phyloP scores from a whole-genome alignment of 2,113 vertebrate species.

The Phylloscopus trochiloides region DNA sequence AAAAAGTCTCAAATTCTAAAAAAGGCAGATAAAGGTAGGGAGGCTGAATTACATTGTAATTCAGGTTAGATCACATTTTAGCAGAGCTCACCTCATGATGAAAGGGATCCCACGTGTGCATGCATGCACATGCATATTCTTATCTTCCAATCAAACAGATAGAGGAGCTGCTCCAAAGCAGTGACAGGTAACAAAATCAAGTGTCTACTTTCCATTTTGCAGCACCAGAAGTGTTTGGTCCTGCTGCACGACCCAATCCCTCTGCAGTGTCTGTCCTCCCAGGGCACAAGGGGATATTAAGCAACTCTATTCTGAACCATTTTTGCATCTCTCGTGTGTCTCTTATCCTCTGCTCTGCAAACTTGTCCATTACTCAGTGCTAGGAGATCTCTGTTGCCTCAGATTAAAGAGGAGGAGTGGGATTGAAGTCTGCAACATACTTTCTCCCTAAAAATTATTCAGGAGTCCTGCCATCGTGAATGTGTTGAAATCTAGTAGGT shows the following conservation, averaged over 20 bases:
- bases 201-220: background rate
- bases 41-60: background rate
- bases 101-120: background rate
- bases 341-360: background rate
- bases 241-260: background rate
- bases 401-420: background rate
- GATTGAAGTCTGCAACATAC: background rate
- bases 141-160: background rate
- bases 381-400: background rate
- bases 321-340: background rate
- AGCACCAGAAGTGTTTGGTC: background rate
- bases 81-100: background rate
- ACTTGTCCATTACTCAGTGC: background rate
- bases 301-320: background rate
- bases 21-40: background rate
- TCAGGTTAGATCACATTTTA: conserved; percentile 15
- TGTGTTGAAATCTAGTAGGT: background rate
- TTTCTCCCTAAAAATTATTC: background rate
- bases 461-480: background rate
- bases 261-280: background rate
- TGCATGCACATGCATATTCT: background rate
- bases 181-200: background rate
- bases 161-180: background rate
- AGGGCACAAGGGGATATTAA: background rate
- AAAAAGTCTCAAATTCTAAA: background rate